Conservation (phyloP, 2,113 vertebrate species). For the Dipodomys spectabilis region DNA sequence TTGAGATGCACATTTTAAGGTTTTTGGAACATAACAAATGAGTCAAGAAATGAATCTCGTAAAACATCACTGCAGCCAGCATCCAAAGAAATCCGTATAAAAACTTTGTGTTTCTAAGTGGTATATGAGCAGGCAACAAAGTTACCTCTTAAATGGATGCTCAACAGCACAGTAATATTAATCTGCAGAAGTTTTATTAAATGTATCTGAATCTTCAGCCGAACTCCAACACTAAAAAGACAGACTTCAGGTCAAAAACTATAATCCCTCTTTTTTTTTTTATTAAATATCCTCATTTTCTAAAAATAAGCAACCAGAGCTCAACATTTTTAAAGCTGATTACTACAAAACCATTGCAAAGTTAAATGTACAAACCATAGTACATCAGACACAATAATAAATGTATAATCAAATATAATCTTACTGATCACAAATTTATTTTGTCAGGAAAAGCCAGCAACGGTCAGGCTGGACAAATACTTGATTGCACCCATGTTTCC, state of each 20-base stretch:
- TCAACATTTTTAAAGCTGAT: conserved; percentile 65
- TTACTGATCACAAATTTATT: conserved; percentile 92
- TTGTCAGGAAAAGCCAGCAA: conserved; percentile 93
- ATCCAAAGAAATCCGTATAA: conserved; percentile 39
- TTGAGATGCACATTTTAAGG: background rate
- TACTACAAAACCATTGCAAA: conserved; percentile 71
- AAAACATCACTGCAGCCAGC: background rate
- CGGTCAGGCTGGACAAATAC: conserved; percentile 88
- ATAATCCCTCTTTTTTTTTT: conserved; percentile 59
- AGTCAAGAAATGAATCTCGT: background rate
- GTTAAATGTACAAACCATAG: conserved; percentile 72
- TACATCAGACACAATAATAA: conserved; percentile 75
- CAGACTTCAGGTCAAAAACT: conserved; percentile 68
- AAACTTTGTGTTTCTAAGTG: conserved; percentile 19
- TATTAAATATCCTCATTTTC: conserved; percentile 76
- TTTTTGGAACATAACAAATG: background rate
- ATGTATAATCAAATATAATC: conserved; percentile 80
- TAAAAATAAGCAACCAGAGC: conserved; percentile 74
- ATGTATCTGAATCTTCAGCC: conserved; percentile 47
- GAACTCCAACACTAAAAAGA: conserved; percentile 55
- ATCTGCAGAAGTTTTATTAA: conserved; percentile 40
- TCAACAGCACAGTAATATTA: conserved; percentile 7
- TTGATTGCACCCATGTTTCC: conserved; percentile 85
- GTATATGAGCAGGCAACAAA: conserved; percentile 5
- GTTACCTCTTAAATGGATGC: conserved; percentile 35